phyloP scores from a whole-genome alignment of 2,113 vertebrate species.

The Azemiops feae region DNA sequence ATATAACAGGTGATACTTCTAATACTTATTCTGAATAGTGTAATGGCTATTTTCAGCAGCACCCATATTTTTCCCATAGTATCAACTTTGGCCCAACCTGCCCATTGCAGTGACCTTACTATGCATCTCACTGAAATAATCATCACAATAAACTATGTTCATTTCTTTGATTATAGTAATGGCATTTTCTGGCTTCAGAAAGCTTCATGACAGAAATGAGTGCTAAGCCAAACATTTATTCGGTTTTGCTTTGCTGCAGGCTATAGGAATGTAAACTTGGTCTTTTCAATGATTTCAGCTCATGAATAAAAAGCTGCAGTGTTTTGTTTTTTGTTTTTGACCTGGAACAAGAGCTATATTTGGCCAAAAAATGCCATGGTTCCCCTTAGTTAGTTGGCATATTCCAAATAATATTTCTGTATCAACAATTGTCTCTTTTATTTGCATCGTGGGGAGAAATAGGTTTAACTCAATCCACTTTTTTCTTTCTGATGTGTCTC shows the following conservation, averaged over 20 bases:
- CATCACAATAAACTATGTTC: constrained; percentile 35
- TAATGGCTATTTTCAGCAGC: background rate
- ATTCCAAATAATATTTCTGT: constrained; percentile 77
- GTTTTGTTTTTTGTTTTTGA: constrained; percentile 64
- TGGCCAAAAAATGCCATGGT: constrained; percentile 78
- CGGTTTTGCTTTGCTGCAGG: constrained; percentile 67
- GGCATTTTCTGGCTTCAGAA: constrained; percentile 68
- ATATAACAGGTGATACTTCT: background rate
- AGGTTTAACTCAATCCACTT: constrained; percentile 72
- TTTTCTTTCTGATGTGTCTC: constrained; percentile 68
- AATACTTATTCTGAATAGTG: constrained; percentile 4
- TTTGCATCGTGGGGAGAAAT: constrained; percentile 74
- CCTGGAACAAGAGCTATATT: constrained; percentile 78
- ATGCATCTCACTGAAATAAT: constrained; percentile 2
- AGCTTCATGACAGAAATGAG: constrained; percentile 66
- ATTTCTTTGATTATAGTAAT: constrained; percentile 65
- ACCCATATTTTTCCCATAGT: background rate
- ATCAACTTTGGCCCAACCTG: background rate
- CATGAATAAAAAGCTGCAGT: constrained; percentile 73
- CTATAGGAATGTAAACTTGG: constrained; percentile 75
- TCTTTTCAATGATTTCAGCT: constrained; percentile 74
- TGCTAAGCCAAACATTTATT: constrained; percentile 75
- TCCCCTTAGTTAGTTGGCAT: constrained; percentile 71
- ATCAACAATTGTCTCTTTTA: constrained; percentile 77
- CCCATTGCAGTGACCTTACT: constrained; percentile 52